Evolutionary conservation across 2,888 invertebrate genomes (phyloP).

Genomic region (Parapristionchus giblindavisi): DNA sequence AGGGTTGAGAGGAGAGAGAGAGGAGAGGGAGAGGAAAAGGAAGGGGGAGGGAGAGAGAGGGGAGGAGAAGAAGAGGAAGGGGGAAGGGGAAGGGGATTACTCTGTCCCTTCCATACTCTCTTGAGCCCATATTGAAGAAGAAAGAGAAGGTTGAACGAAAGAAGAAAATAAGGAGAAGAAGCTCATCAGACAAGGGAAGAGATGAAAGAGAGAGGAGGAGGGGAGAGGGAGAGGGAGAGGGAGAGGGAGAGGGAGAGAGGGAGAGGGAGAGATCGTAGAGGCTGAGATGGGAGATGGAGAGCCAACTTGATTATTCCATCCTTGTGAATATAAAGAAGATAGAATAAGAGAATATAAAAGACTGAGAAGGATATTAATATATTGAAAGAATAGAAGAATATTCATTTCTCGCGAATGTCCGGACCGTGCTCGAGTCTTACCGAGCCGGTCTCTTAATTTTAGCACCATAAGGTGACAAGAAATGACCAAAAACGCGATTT

Average conservation of each 20-base stretch:
- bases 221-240: background rate
- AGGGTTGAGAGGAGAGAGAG: slow-evolving; percentile 4
- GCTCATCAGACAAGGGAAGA: background rate
- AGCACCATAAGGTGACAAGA: no score
- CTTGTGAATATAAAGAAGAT: background rate
- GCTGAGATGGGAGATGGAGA: background rate
- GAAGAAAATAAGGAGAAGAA: no score
- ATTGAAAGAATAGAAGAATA: no score
- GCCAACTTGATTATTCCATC: background rate
- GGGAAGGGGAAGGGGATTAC: background rate
- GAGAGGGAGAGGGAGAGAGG: slow-evolving; percentile 6
- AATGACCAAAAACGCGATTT: no score
- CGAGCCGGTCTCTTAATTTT: no score
- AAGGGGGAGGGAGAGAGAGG: slow-evolving; percentile 42
- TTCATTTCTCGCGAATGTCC: no score
- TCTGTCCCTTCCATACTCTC: slow-evolving; percentile 11
- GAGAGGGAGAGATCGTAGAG: background rate
- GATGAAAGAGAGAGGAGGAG: background rate
- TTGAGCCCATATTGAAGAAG: slow-evolving; percentile 9
- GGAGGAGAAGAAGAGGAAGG: slow-evolving; percentile 27
- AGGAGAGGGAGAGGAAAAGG: slow-evolving; percentile 10
- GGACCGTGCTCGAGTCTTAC: no score
- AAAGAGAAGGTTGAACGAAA: background rate
- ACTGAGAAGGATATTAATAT: no score
- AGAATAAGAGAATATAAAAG: no score